phyloP scores from a whole-genome alignment of 2,888 invertebrate species.

The Siphlonurus alternatus region DNA sequence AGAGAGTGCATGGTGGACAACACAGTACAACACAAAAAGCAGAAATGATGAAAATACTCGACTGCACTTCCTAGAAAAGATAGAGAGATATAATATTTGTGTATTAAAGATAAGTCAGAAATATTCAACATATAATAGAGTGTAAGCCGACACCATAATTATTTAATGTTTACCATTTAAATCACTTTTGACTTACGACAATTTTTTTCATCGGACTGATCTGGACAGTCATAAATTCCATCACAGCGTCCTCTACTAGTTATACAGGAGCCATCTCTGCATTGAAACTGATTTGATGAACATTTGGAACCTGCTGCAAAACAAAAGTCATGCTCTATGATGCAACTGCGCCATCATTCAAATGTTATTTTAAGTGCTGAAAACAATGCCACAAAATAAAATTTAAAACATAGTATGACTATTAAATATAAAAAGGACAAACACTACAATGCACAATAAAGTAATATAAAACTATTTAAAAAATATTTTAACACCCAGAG shows the following conservation, averaged over 20 bases:
- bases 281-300: slow-evolving; percentile 47
- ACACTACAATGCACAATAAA: no score
- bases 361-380: no score
- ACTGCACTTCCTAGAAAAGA: background rate
- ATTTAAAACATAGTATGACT: no score
- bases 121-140: no score
- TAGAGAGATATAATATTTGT: background rate
- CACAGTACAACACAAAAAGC: background rate
- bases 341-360: background rate
- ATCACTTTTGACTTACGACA: slow-evolving; percentile 26
- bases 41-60: slow-evolving; percentile 2
- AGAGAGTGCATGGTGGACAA: background rate
- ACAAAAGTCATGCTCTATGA: background rate
- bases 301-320: slow-evolving; percentile 25
- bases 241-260: slow-evolving; percentile 27
- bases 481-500: no score
- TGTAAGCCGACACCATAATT: background rate
- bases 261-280: slow-evolving; percentile 37
- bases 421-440: no score
- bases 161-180: background rate
- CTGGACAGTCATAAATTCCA: slow-evolving; percentile 34
- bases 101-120: background rate
- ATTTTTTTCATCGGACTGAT: slow-evolving; percentile 38
- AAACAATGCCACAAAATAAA: no score
- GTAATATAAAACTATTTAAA: no score